These are phyloP conservation scores for Magallana angulata DNA, from an alignment of 1,140 invertebrate genomes.

Conservation along the genomic window DNA sequence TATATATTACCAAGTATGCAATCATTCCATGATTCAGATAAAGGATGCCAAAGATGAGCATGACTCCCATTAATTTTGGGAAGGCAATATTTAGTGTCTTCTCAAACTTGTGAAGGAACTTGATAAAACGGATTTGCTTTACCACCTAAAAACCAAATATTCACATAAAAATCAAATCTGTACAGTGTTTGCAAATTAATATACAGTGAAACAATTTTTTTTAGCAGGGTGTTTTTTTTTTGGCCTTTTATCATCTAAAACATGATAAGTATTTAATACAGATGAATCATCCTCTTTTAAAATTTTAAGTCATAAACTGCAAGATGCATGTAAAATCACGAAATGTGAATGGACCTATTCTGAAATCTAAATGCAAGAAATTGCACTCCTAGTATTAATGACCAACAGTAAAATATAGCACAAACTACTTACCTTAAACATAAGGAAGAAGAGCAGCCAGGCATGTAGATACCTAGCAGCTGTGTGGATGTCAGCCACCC, in stretches of 20 bases:
- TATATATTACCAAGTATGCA: constrained; percentile 68
- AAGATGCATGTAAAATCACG: too few relatives aligned
- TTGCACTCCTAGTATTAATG: too few relatives aligned
- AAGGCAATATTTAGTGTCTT: constrained; percentile 65
- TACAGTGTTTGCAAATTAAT: background rate
- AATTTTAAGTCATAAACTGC: too few relatives aligned
- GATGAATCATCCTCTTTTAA: too few relatives aligned
- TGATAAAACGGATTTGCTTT: constrained; percentile 72
- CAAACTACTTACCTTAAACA: constrained; percentile 67
- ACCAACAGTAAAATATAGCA: background rate
- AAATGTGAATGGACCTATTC: too few relatives aligned
- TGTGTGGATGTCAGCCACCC: constrained; percentile 64
- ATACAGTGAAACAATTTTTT: too few relatives aligned
- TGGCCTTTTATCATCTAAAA: too few relatives aligned
- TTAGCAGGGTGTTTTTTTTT: too few relatives aligned
- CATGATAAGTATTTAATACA: too few relatives aligned
- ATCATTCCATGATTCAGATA: constrained; percentile 67
- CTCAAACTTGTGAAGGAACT: constrained; percentile 67
- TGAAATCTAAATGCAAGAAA: too few relatives aligned
- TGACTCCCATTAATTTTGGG: constrained; percentile 61
- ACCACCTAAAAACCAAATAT: constrained; percentile 62
- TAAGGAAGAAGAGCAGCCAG: constrained; percentile 70
- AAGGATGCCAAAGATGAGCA: constrained; percentile 69
- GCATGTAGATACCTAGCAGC: constrained; percentile 69
- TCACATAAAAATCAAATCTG: too few relatives aligned